phyloP scores from a whole-genome alignment of 2,113 vertebrate species.

The Speoplatyrhinus poulsoni region DNA sequence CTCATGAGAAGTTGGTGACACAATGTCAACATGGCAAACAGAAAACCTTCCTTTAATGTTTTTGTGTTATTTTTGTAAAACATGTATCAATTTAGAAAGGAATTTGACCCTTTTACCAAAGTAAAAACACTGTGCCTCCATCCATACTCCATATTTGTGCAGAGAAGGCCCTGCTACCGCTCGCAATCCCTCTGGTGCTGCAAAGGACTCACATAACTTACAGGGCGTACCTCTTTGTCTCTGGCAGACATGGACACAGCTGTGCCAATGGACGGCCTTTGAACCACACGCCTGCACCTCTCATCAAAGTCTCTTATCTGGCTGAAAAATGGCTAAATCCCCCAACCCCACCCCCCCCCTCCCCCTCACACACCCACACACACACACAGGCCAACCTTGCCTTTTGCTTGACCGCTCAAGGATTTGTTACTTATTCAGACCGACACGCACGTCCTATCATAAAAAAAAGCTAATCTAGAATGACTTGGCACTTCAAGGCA shows the following conservation, averaged over 20 bases:
- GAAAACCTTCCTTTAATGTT: not conserved
- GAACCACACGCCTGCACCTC: slow-evolving; percentile 3
- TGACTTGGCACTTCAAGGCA: not conserved
- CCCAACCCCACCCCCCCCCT: not conserved
- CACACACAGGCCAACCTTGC: not conserved
- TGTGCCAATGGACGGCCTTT: slow-evolving; percentile 1
- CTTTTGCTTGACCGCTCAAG: slow-evolving; percentile 2
- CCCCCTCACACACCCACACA: not conserved
- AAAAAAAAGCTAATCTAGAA: not conserved
- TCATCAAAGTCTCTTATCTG: slow-evolving; percentile 3
- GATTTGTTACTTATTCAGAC: slow-evolving; percentile 10
- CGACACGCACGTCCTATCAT: not conserved
- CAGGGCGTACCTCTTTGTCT: not conserved
- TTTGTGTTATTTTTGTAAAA: too few relatives aligned
- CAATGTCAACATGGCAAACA: not conserved
- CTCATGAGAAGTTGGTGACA: not conserved
- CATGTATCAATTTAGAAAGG: too few relatives aligned
- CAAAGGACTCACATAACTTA: not conserved
- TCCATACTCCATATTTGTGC: not conserved
- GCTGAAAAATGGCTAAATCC: slow-evolving; percentile 7
- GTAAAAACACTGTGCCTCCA: too few relatives aligned
- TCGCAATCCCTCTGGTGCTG: not conserved
- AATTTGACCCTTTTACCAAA: too few relatives aligned
- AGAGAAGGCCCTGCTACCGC: not conserved
- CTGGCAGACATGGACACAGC: not conserved